Evolutionary conservation across 2,888 invertebrate species (phyloP).

Genomic region (Leucophora obtusa): DNA sequence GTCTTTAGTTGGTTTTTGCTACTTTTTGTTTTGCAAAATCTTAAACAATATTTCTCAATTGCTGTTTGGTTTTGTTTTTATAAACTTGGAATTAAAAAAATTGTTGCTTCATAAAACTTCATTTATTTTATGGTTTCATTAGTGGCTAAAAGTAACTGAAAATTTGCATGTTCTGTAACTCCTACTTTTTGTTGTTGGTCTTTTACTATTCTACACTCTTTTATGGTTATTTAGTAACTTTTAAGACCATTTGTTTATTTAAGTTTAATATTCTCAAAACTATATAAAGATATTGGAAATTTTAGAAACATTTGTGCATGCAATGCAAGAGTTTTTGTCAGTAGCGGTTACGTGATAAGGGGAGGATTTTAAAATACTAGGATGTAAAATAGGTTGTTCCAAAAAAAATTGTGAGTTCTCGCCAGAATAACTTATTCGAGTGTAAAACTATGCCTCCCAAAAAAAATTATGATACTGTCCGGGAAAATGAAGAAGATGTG

Average conservation of each 20-base stretch:
- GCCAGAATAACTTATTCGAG: no score
- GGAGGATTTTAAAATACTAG: no score
- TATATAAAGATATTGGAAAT: constrained; percentile 45
- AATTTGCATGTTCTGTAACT: constrained; percentile 54
- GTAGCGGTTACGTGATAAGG: no score
- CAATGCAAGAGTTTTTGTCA: neutral
- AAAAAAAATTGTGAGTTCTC: no score
- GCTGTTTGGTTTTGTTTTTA: constrained; percentile 18
- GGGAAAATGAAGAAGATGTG: no score
- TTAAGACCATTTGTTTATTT: constrained; percentile 56
- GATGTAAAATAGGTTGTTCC: no score
- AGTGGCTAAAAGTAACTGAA: constrained; percentile 49
- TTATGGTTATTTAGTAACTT: constrained; percentile 41
- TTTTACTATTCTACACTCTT: neutral
- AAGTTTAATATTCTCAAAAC: constrained; percentile 44
- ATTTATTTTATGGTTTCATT: constrained; percentile 63
- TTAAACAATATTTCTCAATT: constrained; percentile 57
- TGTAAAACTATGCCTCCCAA: no score
- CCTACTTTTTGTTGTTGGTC: neutral
- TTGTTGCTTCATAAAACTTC: constrained; percentile 58
- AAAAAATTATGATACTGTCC: no score
- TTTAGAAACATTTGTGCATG: constrained; percentile 11
- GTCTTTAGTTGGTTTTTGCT: neutral
- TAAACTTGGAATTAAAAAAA: constrained; percentile 40
- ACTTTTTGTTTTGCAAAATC: constrained; percentile 21